Evolutionary conservation across 2,113 vertebrate species (phyloP), one percentile per base, ranked within the genome.

Genomic region (Formicarius rufipectus): DNA sequence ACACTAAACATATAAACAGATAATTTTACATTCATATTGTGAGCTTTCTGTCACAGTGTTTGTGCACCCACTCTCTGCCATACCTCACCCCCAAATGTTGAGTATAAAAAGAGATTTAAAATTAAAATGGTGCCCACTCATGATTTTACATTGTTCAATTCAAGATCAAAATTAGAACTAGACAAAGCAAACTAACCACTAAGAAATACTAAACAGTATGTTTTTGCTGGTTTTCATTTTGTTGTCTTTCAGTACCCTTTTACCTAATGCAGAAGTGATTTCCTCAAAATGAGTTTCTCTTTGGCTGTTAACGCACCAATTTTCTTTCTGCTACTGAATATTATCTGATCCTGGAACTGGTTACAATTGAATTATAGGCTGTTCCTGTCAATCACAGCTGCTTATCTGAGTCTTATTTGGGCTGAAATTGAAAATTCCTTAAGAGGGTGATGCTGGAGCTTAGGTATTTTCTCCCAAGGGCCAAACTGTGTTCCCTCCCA

Each of bases 361-460:
- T 8, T 42, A 47, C 53, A 73, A 31, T 49, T 73, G 62, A 93
- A 89, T 96, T 96, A 96, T 35, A 56, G 68, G 63, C 59, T 67
- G 44, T 68, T 89, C 33, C 92, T 96, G 96, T 95, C 95, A 95
- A 55, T 97, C 85, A 87, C 5, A 44, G 56, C 47, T 89, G 45
- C 69, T 96, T 95, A 84, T 94, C 71, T 93, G 83, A 74, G 42
- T 88, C 82, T 91, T 69, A 80, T 16, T 91, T 14, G 91, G 91
- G 11, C 60, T 84, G 59, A 95, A 96, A 96, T 84, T 74, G 79
- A 77, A 94, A 96, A 89, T 86, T 87, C 33, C 59, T 69, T 56
- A 87, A 60, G 66, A 89, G 89, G 17, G 25, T 66, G 74, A 73
- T 68, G 44, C 37, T 77, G 17, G n/a, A 67, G 30, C 39, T 63